Conservation (phyloP, 2,888 invertebrate genomes). For the Epirrhoe tristata region DNA sequence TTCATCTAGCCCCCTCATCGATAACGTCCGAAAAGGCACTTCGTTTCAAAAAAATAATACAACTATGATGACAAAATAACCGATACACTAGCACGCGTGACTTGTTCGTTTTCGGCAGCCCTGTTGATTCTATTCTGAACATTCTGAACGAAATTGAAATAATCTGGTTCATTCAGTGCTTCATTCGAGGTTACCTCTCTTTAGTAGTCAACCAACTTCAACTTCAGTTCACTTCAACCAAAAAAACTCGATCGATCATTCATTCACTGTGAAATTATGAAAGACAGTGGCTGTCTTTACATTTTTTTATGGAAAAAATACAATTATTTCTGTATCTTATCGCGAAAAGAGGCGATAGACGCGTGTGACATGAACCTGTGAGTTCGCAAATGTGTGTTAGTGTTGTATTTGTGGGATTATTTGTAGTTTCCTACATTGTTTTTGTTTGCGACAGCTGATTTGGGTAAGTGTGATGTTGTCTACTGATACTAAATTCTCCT, state of each 20-base stretch:
- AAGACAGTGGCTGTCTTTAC: conserved; percentile 37
- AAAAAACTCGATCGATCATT: conserved; percentile 9
- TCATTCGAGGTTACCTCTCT: neutral
- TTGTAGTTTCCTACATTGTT: conserved; percentile 47
- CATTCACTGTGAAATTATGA: conserved; percentile 44
- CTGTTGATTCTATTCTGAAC: too few species aligned
- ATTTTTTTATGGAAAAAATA: conserved; percentile 39
- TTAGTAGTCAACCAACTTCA: too few species aligned
- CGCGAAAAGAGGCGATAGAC: conserved; percentile 41
- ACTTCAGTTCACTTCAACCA: conserved; percentile 8
- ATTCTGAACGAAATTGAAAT: too few species aligned
- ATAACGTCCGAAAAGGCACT: too few species aligned
- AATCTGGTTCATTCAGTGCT: too few species aligned
- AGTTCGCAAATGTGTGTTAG: conserved; percentile 48
- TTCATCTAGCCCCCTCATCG: too few species aligned
- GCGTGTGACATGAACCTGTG: conserved; percentile 50
- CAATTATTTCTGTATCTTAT: conserved; percentile 41
- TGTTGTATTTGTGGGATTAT: conserved; percentile 46
- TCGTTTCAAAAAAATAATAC: too few species aligned
- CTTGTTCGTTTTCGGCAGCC: too few species aligned
- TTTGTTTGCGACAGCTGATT: conserved; percentile 46
- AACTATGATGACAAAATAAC: too few species aligned
- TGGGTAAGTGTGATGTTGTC: conserved; percentile 41
- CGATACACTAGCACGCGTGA: too few species aligned
- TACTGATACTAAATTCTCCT: neutral